phyloP scores from a whole-genome alignment of 1,140 invertebrate species.

The Apis dorsata region DNA sequence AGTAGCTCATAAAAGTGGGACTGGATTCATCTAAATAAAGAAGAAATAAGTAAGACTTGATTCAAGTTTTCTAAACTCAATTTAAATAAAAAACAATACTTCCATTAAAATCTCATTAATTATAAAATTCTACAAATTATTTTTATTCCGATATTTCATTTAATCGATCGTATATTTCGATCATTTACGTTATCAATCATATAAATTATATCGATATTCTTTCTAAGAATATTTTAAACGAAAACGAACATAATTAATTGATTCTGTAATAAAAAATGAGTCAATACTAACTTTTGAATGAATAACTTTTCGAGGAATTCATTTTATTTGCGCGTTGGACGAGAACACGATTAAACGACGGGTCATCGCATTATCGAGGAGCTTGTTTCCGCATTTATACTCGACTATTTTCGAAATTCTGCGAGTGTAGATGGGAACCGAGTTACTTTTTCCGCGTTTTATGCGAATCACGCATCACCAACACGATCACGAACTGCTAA shows the following conservation, averaged over 20 bases:
- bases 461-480: constrained; percentile 16
- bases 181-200: too few relatives aligned
- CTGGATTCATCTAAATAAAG: too few relatives aligned
- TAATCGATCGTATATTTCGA: too few relatives aligned
- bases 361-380: neutral
- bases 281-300: neutral
- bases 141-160: too few relatives aligned
- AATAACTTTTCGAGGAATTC: neutral
- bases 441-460: neutral
- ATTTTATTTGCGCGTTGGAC: neutral
- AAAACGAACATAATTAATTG: neutral
- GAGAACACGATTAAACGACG: neutral
- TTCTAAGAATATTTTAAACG: neutral
- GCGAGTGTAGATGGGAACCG: neutral
- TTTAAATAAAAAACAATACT: too few relatives aligned
- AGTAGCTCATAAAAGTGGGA: too few relatives aligned
- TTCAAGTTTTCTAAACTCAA: too few relatives aligned
- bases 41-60: too few relatives aligned
- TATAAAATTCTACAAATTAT: too few relatives aligned
- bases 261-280: neutral
- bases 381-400: neutral
- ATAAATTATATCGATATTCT: too few relatives aligned
- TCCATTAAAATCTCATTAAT: too few relatives aligned
- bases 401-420: neutral
- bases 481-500: neutral